A percentile compares a stretch with the other conserved stretches of the same genome.
These are phyloP conservation scores for Agrotis segetum DNA, from an alignment of 2,888 invertebrate genomes.

Conservation along the genomic window DNA sequence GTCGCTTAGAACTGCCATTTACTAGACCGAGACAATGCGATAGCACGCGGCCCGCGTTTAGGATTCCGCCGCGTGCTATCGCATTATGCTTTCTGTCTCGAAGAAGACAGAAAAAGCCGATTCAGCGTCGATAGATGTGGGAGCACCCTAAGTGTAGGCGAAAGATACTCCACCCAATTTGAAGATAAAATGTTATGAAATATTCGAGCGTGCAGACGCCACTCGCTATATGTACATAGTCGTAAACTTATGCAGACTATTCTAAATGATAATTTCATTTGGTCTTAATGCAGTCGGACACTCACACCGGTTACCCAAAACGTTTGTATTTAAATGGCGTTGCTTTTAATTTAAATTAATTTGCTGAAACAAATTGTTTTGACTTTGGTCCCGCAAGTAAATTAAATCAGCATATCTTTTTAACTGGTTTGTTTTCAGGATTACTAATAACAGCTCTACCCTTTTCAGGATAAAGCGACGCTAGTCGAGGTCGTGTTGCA, in stretches of 20 bases:
- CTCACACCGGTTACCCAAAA: conserved; percentile 12
- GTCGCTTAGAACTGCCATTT: too few species aligned
- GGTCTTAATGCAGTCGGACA: conserved; percentile 21
- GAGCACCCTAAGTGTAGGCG: neutral
- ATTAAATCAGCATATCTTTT: neutral
- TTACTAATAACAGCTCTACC: neutral
- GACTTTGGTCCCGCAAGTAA: neutral
- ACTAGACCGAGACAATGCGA: too few species aligned
- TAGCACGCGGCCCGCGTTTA: too few species aligned
- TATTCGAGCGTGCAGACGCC: conserved; percentile 1
- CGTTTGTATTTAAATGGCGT: conserved; percentile 10
- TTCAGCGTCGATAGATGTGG: too few species aligned
- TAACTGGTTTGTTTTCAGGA: neutral
- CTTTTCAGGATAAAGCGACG: neutral
- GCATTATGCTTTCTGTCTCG: too few species aligned
- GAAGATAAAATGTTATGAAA: conserved; percentile 37
- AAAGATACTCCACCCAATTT: conserved; percentile 3
- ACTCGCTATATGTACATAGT: too few species aligned
- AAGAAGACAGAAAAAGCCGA: too few species aligned
- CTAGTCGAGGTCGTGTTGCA: neutral
- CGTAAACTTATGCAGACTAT: conserved; percentile 7
- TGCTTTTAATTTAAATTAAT: conserved; percentile 16
- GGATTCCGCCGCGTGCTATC: too few species aligned
- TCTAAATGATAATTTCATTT: conserved; percentile 49
- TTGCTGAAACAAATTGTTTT: conserved; percentile 7